Evolutionary conservation across 2,888 invertebrate genomes (phyloP).

Genomic region (Arge pagana): DNA sequence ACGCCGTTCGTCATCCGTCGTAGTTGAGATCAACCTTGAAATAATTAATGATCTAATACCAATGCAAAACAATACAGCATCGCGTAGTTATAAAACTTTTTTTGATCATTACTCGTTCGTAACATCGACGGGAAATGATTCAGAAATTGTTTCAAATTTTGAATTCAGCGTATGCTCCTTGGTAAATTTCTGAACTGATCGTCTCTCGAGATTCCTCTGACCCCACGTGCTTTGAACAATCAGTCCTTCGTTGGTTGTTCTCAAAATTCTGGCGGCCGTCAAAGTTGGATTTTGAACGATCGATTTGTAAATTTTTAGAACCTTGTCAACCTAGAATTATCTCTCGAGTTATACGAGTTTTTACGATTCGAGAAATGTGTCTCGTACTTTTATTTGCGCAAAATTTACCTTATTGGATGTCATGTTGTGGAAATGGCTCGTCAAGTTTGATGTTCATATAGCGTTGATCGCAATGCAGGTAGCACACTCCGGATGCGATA

Average conservation of each 20-base stretch:
- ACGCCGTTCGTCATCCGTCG: constrained; percentile 65
- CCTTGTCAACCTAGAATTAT: constrained; percentile 63
- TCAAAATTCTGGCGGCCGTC: constrained; percentile 59
- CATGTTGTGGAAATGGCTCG: no score
- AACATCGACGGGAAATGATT: constrained; percentile 65
- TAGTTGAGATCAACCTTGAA: constrained; percentile 63
- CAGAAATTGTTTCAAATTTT: constrained; percentile 58
- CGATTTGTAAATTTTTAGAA: constrained; percentile 66
- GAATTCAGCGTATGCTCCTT: constrained; percentile 62
- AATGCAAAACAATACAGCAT: constrained; percentile 1
- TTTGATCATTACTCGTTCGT: constrained; percentile 68
- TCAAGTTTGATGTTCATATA: no score
- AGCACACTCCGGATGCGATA: no score
- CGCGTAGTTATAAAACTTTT: no score
- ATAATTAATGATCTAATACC: constrained; percentile 1
- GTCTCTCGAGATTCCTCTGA: constrained; percentile 70
- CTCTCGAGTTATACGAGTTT: no score
- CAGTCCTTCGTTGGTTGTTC: constrained; percentile 53
- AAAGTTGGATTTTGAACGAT: constrained; percentile 66
- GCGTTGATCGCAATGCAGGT: no score
- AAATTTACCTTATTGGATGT: no score
- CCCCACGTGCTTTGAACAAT: constrained; percentile 66
- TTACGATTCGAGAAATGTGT: no score
- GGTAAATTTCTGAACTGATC: constrained; percentile 64
- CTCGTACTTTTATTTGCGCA: no score